phyloP scores from a whole-genome alignment of 2,113 vertebrate species.

The Scalopus aquaticus region DNA sequence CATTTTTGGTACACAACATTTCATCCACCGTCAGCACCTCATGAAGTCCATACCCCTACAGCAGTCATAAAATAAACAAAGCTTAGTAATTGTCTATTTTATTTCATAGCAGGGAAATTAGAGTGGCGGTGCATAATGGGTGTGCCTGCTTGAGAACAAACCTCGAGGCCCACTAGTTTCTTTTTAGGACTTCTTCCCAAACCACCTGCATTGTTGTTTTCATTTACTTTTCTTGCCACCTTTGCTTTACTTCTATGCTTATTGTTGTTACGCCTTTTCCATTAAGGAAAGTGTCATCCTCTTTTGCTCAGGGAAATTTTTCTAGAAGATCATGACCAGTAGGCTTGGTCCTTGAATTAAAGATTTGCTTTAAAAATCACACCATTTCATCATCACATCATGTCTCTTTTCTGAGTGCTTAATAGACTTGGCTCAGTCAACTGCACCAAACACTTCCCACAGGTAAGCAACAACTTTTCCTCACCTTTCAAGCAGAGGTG shows the following conservation, averaged over 20 bases:
- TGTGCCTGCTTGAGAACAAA: background rate
- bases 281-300: background rate
- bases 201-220: background rate
- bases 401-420: background rate
- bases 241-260: background rate
- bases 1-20: background rate
- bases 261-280: background rate
- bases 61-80: background rate
- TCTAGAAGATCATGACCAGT: background rate
- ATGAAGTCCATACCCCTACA: background rate
- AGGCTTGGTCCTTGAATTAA: background rate
- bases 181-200: background rate
- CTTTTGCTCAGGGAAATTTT: background rate
- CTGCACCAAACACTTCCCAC: background rate
- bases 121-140: background rate
- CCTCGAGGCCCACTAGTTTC: background rate
- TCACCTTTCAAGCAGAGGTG: background rate
- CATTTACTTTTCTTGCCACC: background rate
- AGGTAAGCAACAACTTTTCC: background rate
- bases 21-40: conserved; percentile 50
- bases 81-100: conserved; percentile 23
- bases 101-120: background rate
- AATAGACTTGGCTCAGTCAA: background rate
- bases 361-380: background rate
- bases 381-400: background rate